Base-by-base conservation (phyloP, 2,797 vertebrate species). In the Meriones psammophilus region DNA sequence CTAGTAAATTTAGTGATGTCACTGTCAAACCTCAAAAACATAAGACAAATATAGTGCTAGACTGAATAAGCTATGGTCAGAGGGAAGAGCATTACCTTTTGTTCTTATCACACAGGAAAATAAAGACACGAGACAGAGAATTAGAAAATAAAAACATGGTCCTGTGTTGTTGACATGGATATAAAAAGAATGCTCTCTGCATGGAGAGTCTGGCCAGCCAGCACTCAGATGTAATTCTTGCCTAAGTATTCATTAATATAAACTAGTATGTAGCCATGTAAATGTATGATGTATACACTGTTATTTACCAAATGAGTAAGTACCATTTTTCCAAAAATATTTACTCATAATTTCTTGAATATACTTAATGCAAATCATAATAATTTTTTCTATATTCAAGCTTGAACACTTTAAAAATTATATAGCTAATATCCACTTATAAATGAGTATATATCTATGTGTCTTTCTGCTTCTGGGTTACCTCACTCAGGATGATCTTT, bases 301-400 rank as follows among this genome's bases (percentile, higher is more conserved):
- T 3, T 83, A n/a, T 76, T 39, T 86, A 78, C 64, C 7, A 94
- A 1, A 87, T 33, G 50, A 95, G 77, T 18, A 79, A 83, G 73
- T n/a, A 80, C 30, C 10, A 80, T 91, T 58, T 28, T 42, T 7
- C 88, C 5, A 64, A 64, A 60, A 96, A 39, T 0, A 36, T 71
- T 28, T 64, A 42, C n/a, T 12, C 42, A 92, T 17, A 39, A 50
- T 89, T 93, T 84, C 83, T 66, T 93, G 12, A 86, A 92, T 73
- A 90, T 54, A 46, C 5, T 66, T 64, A 83, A 33, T 69, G 30
- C 39, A 95, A 96, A 69, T 3, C 2, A 88, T 85, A 93, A 89
- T 87, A 76, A 78, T 89, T 4, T 14, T 81, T 81, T 88, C 24
- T 42, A 54, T 83, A 91, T 58, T 91, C 64, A 89, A 94, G 60